Conservation (phyloP, 2,888 invertebrate genomes). For the Netelia melanura region DNA sequence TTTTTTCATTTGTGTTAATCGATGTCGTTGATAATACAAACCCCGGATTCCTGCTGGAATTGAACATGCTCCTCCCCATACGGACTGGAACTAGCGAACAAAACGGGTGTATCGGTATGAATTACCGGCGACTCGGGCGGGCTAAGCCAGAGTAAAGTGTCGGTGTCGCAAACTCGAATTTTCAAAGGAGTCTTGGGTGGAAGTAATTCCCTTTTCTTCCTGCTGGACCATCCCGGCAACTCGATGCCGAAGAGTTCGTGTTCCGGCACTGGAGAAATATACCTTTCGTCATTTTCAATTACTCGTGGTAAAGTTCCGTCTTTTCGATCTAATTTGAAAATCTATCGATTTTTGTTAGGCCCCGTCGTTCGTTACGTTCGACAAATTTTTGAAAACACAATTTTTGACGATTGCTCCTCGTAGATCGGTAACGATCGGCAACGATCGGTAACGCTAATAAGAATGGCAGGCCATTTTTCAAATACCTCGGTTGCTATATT, state of each 20-base stretch:
- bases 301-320: no score
- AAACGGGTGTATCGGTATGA: slow-evolving; percentile 55
- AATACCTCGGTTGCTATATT: no score
- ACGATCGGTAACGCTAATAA: no score
- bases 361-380: no score
- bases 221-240: slow-evolving; percentile 37
- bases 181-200: slow-evolving; percentile 19
- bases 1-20: background rate
- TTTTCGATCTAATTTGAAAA: no score
- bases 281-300: background rate
- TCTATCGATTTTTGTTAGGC: no score
- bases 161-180: slow-evolving; percentile 61
- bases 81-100: background rate
- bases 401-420: no score
- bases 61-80: background rate
- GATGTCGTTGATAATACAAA: slow-evolving; percentile 14
- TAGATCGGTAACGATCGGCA: no score
- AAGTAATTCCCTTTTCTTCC: background rate
- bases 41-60: background rate
- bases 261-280: slow-evolving; percentile 35
- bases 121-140: slow-evolving; percentile 51
- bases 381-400: no score
- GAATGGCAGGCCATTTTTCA: no score
- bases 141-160: slow-evolving; percentile 59
- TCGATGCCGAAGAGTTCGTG: slow-evolving; percentile 60